These are phyloP conservation scores for Osmoderma eremita DNA, from an alignment of 2,888 invertebrate genomes.

Conservation along the genomic window DNA sequence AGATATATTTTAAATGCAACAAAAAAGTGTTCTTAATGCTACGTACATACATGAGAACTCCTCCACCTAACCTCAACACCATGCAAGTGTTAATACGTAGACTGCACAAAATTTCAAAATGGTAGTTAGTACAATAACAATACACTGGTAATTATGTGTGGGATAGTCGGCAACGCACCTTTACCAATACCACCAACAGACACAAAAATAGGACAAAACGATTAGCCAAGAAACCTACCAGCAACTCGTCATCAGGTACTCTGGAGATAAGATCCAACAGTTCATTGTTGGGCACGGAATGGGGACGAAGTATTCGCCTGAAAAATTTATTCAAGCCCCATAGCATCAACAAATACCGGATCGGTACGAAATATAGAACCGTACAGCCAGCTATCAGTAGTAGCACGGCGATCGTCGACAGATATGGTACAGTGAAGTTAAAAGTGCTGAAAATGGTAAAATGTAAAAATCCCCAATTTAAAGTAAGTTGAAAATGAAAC, in stretches of 20 bases:
- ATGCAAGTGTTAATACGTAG: constrained; percentile 43
- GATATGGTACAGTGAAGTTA: constrained; percentile 96
- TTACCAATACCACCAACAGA: constrained; percentile 1
- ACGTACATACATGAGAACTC: not conserved
- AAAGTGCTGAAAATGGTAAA: constrained; percentile 77
- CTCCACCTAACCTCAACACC: constrained; percentile 19
- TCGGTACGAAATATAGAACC: constrained; percentile 88
- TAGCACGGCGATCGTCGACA: constrained; percentile 91
- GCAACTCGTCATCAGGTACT: constrained; percentile 92
- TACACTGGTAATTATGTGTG: constrained; percentile 3
- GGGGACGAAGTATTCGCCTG: constrained; percentile 89
- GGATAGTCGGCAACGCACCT: constrained; percentile 34
- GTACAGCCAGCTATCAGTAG: constrained; percentile 77
- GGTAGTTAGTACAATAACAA: constrained; percentile 30
- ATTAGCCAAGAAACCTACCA: constrained; percentile 70
- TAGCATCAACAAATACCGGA: constrained; percentile 87
- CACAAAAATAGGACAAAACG: not conserved
- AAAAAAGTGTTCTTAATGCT: too few species aligned
- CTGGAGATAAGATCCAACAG: constrained; percentile 92
- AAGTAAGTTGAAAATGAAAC: constrained; percentile 6
- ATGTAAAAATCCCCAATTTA: constrained; percentile 46
- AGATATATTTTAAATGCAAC: too few species aligned
- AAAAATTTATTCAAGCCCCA: constrained; percentile 97
- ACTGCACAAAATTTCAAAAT: constrained; percentile 17
- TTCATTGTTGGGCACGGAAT: constrained; percentile 97